Evolutionary conservation across 2,113 vertebrate genomes (phyloP).

Genomic region (Monopterus albus): DNA sequence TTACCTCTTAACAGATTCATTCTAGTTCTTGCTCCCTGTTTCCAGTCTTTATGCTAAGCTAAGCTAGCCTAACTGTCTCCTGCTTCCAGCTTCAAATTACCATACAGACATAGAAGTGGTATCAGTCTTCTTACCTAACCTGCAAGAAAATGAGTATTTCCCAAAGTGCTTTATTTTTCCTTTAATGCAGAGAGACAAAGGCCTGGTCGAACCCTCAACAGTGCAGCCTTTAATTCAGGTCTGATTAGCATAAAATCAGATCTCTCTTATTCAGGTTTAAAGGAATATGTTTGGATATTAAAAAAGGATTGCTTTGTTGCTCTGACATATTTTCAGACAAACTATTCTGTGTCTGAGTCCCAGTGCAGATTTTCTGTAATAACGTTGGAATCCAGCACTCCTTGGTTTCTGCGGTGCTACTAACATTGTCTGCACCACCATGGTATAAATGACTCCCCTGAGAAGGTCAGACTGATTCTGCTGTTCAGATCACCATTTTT

Average conservation of each 20-base stretch:
- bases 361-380: neutral
- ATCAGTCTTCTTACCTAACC: neutral
- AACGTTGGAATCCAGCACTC: neutral
- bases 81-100: neutral
- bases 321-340: neutral
- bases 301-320: constrained; percentile 11
- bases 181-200: neutral
- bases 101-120: neutral
- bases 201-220: neutral
- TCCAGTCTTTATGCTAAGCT: too few relatives aligned
- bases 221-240: neutral
- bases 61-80: neutral
- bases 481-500: constrained; percentile 41
- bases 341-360: neutral
- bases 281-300: neutral
- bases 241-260: neutral
- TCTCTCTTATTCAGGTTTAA: constrained; percentile 16
- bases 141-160: neutral
- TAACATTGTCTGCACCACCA: neutral
- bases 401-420: neutral
- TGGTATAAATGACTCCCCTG: neutral
- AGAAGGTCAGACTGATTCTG: constrained; percentile 30
- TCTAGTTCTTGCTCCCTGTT: too few relatives aligned
- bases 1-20: too few relatives aligned
- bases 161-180: neutral